A percentile compares a stretch with the other conserved stretches of the same genome.
Conservation (phyloP, 1,140 invertebrate species). For the Trinorchestia longiramus region DNA sequence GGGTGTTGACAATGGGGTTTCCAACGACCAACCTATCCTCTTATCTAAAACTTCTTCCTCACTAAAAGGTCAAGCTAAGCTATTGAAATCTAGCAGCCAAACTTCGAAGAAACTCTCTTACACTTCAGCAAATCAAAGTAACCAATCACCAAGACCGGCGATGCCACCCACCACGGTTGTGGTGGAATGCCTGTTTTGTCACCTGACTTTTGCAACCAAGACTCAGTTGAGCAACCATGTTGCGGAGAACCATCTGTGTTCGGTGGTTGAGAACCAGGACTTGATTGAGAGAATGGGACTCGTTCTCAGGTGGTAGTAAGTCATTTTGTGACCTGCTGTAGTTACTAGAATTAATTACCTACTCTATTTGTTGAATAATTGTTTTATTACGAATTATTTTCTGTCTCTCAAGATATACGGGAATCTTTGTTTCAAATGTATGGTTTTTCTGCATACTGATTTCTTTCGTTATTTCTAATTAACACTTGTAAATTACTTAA, state of each 20-base stretch:
- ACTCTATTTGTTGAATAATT: too few species aligned
- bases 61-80: background rate
- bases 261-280: background rate
- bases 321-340: too few species aligned
- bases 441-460: too few species aligned
- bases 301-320: background rate
- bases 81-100: background rate
- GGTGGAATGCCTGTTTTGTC: background rate
- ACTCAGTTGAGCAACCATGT: conserved; percentile 25
- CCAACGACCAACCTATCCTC: background rate
- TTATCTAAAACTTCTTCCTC: background rate
- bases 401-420: too few species aligned
- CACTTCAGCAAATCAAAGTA: background rate
- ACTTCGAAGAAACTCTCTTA: background rate
- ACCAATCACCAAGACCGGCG: background rate
- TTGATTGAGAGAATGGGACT: conserved; percentile 1
- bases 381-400: too few species aligned
- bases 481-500: too few species aligned
- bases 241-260: background rate
- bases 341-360: too few species aligned
- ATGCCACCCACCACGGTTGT: background rate
- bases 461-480: too few species aligned
- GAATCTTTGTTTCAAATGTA: too few species aligned
- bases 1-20: background rate
- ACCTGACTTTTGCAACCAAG: background rate